Percentiles rank a stretch among this genome's conserved stretches.
Conservation (phyloP, 2,797 vertebrate species). For the Sebastes kiyomatsui region DNA sequence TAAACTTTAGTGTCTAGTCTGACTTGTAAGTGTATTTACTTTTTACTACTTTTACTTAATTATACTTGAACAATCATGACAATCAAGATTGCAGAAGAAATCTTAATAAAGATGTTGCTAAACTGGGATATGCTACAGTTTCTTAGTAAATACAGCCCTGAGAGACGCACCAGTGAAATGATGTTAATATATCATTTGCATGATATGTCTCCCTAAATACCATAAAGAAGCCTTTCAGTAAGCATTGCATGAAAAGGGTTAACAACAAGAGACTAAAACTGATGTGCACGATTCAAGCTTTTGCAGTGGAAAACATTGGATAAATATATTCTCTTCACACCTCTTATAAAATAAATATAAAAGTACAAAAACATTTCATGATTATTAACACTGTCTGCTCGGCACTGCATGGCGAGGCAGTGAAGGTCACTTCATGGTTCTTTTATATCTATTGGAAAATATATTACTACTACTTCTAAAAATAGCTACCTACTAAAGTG, state of each 20-base stretch:
- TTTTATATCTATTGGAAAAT: background rate
- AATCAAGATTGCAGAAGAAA: too few relatives aligned
- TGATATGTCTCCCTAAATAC: background rate
- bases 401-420: background rate
- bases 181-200: background rate
- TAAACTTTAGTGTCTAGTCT: background rate
- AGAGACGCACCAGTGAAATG: background rate
- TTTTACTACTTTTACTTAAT: too few relatives aligned
- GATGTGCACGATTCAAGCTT: background rate
- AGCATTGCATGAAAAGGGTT: background rate
- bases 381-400: background rate
- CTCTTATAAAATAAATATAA: background rate
- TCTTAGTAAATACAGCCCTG: background rate
- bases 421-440: background rate
- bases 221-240: background rate
- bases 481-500: background rate
- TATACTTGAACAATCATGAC: too few relatives aligned
- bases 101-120: too few relatives aligned
- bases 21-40: background rate
- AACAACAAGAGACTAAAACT: background rate
- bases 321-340: accelerated
- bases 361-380: background rate
- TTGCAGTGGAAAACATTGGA: background rate
- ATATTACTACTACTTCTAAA: background rate
- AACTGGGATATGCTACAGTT: too few relatives aligned